Conservation (phyloP, 2,113 vertebrate species). For the Nannospalax galili region DNA sequence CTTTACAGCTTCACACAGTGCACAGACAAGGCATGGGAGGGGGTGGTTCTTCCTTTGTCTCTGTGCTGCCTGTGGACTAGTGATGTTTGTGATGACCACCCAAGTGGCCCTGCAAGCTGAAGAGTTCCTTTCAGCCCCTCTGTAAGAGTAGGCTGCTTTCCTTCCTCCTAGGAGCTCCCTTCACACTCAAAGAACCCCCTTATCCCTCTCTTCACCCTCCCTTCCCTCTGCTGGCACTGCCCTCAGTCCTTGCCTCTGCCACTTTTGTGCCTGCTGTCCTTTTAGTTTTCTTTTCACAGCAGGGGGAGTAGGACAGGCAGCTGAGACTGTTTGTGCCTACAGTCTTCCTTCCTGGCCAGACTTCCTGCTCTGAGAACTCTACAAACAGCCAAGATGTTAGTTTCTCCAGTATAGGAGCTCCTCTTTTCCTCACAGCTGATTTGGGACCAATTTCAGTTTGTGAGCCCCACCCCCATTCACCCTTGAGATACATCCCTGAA, state of each 20-base stretch:
- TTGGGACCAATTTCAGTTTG: background rate
- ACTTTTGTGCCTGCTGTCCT: too few species aligned
- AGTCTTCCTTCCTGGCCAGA: background rate
- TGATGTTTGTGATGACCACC: background rate
- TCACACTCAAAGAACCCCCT: background rate
- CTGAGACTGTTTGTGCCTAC: background rate
- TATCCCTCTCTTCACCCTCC: background rate
- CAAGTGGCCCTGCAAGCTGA: background rate
- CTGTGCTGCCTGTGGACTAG: background rate
- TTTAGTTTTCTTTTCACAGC: background rate
- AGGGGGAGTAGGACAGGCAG: accelerated
- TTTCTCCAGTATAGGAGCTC: background rate
- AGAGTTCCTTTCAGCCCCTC: background rate
- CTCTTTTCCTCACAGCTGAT: background rate
- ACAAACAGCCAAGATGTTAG: background rate
- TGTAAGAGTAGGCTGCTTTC: background rate
- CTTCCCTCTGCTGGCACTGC: background rate
- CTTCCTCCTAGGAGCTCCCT: background rate
- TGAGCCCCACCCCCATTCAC: background rate
- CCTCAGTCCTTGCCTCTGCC: background rate
- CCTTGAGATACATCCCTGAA: background rate
- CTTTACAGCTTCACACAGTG: too few species aligned
- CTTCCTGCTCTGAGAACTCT: background rate
- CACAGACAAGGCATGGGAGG: too few species aligned
- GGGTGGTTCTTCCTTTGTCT: background rate